Percentiles rank a stretch among this genome's conserved stretches.
Evolutionary conservation across 1,140 invertebrate species (phyloP).

Genomic region (Liolophura sinensis): DNA sequence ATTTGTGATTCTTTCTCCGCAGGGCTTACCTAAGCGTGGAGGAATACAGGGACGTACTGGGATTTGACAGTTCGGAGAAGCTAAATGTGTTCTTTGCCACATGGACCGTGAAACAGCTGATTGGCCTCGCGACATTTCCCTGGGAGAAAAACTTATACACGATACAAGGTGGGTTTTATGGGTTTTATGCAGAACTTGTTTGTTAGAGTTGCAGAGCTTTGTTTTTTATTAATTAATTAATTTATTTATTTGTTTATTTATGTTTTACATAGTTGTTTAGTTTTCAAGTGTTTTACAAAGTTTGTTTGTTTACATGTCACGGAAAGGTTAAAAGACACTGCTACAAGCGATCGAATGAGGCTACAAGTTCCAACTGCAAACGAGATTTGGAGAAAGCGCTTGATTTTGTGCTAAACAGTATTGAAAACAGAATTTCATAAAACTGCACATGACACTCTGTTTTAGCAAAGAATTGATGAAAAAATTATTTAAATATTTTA

Average conservation of each 20-base stretch:
- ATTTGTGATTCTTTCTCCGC: constrained; percentile 7
- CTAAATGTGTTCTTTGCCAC: constrained; percentile 44
- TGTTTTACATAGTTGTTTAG: too few relatives aligned
- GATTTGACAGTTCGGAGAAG: constrained; percentile 22
- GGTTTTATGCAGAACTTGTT: too few relatives aligned
- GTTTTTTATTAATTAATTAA: too few relatives aligned
- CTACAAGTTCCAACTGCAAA: too few relatives aligned
- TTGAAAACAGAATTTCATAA: background rate
- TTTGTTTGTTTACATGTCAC: too few relatives aligned
- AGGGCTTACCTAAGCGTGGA: constrained; percentile 44
- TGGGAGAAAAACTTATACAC: constrained; percentile 49
- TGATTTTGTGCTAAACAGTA: too few relatives aligned
- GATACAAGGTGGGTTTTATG: constrained; percentile 27
- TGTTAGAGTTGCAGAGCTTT: too few relatives aligned
- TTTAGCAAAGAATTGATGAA: background rate
- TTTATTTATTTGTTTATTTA: too few relatives aligned
- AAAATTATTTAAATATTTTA: background rate
- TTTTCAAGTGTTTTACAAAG: too few relatives aligned
- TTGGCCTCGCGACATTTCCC: constrained; percentile 50
- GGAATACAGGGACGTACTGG: constrained; percentile 37
- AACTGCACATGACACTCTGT: background rate
- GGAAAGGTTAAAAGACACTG: too few relatives aligned
- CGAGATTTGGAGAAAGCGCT: too few relatives aligned
- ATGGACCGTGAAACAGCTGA: constrained; percentile 26
- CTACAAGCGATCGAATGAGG: too few relatives aligned